These are phyloP conservation scores for Lysandra coridon DNA, from an alignment of 2,888 invertebrate genomes.

Conservation along the genomic window DNA sequence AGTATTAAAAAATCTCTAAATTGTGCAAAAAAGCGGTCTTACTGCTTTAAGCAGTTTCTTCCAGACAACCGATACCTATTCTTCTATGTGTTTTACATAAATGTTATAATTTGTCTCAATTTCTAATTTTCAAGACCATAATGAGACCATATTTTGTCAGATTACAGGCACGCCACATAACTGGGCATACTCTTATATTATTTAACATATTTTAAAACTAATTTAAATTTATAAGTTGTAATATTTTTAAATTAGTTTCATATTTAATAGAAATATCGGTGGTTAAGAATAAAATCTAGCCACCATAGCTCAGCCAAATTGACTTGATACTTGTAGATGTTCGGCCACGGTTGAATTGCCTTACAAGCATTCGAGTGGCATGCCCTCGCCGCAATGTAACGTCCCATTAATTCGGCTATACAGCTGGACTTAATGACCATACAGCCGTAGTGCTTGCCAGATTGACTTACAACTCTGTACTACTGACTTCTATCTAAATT, in stretches of 20 bases:
- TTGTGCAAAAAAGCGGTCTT: no score
- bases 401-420: slow-evolving; percentile 29
- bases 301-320: slow-evolving; percentile 20
- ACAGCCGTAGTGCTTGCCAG: slow-evolving; percentile 24
- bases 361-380: slow-evolving; percentile 33
- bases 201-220: no score
- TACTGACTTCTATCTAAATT: slow-evolving; percentile 36
- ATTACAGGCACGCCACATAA: no score
- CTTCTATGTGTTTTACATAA: no score
- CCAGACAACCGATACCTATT: no score
- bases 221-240: no score
- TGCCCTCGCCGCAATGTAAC: slow-evolving; percentile 29
- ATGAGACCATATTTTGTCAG: no score
- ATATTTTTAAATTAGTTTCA: not conserved
- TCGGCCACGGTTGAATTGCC: slow-evolving; percentile 29
- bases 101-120: no score
- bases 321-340: slow-evolving; percentile 33
- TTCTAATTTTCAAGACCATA: no score
- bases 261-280: not conserved
- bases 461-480: slow-evolving; percentile 28
- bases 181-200: no score
- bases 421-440: slow-evolving; percentile 30
- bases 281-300: not conserved
- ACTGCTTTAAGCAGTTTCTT: no score
- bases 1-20: no score